phyloP scores from a whole-genome alignment of 2,888 invertebrate genomes.

The Drosophila percnosoma region DNA sequence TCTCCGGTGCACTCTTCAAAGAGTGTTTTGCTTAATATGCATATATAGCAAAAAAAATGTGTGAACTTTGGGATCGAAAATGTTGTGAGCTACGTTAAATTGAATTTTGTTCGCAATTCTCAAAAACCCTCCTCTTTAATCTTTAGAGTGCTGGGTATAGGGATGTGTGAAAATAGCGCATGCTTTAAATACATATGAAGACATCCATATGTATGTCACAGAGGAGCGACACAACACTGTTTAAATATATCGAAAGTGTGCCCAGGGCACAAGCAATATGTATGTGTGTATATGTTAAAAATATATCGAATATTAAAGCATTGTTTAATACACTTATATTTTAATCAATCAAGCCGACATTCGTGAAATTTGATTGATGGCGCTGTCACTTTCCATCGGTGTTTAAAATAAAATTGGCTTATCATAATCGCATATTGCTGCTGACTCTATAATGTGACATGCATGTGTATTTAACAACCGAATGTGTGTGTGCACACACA shows the following conservation, averaged over 20 bases:
- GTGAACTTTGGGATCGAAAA: background rate
- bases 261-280: background rate
- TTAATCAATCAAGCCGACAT: constrained; percentile 55
- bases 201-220: constrained; percentile 4
- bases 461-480: constrained; percentile 15
- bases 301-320: constrained; percentile 5
- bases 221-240: constrained; percentile 1
- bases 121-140: background rate
- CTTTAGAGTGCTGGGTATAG: constrained; percentile 3
- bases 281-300: background rate
- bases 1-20: background rate
- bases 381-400: constrained; percentile 25
- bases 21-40: background rate
- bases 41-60: background rate
- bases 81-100: background rate
- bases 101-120: background rate
- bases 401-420: constrained; percentile 40
- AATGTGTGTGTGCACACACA: background rate
- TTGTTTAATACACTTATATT: constrained; percentile 19
- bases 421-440: constrained; percentile 27
- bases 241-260: constrained; percentile 19
- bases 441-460: background rate
- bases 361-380: constrained; percentile 58
- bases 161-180: background rate
- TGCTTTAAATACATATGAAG: constrained; percentile 18